Evolutionary conservation across 2,113 vertebrate genomes (phyloP).

Genomic region (Corvus cornix): DNA sequence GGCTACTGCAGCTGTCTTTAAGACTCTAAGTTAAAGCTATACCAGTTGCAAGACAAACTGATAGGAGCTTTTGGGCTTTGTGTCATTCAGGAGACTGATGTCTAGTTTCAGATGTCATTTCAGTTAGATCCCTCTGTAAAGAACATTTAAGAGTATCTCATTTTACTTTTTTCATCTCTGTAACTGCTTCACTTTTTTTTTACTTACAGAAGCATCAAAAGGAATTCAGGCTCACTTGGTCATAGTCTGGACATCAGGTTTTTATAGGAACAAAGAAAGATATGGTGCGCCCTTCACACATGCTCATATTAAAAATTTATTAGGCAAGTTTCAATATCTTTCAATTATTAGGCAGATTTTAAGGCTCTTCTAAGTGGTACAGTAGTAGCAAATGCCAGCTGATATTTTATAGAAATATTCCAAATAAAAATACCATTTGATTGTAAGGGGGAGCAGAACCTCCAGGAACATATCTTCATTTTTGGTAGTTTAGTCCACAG

Average conservation of each 20-base stretch:
- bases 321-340: slow-evolving; percentile 37
- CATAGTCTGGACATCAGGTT: not conserved
- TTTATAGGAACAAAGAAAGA: slow-evolving; percentile 25
- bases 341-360: slow-evolving; percentile 53
- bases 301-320: slow-evolving; percentile 44
- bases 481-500: slow-evolving; percentile 56
- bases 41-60: not conserved
- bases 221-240: not conserved
- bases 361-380: not conserved
- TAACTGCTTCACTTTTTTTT: not conserved
- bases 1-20: not conserved
- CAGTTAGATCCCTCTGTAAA: not conserved
- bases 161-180: not conserved
- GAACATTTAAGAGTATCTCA: not conserved
- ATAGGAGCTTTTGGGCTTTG: not conserved
- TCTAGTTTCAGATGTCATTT: not conserved
- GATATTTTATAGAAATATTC: slow-evolving; percentile 48
- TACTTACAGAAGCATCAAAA: not conserved
- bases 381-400: slow-evolving; percentile 23
- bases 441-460: slow-evolving; percentile 20
- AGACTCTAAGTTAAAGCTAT: not conserved
- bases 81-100: not conserved
- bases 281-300: slow-evolving; percentile 3
- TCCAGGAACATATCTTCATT: slow-evolving; percentile 47
- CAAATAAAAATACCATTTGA: slow-evolving; percentile 33